Evolutionary conservation across 1,140 invertebrate species (phyloP).

Genomic region (Phortica variegata): DNA sequence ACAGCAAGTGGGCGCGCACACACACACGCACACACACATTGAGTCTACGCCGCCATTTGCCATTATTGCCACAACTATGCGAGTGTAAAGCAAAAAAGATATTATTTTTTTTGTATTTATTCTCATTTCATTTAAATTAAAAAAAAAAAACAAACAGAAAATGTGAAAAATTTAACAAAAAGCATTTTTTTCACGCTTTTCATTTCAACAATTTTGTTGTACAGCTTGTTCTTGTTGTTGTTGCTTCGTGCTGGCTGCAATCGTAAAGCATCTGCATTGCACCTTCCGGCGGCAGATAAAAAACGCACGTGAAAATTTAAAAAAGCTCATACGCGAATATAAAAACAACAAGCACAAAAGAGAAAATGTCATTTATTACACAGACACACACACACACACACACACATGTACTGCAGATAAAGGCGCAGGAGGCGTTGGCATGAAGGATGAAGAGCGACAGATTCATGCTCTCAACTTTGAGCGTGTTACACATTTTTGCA

Average conservation of each 20-base stretch:
- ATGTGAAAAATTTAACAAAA: conserved; percentile 23
- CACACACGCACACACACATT: not conserved
- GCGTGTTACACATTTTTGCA: conserved; percentile 16
- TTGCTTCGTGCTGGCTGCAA: no score
- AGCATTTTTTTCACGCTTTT: not conserved
- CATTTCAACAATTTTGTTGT: not conserved
- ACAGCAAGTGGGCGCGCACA: conserved; percentile 1
- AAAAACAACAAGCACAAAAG: no score
- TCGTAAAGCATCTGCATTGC: no score
- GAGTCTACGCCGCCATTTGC: conserved; percentile 17
- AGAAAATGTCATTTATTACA: conserved; percentile 15
- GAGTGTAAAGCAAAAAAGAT: conserved; percentile 51
- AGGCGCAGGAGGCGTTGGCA: no score
- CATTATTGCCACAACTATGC: conserved; percentile 50
- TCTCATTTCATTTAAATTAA: conserved; percentile 53
- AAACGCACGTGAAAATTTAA: conserved; percentile 15
- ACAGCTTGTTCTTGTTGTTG: no score
- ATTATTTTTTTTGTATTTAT: no score
- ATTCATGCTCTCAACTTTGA: no score
- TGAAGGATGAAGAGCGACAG: no score
- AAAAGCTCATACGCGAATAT: no score
- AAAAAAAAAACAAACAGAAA: conserved; percentile 17
- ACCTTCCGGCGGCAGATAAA: no score
- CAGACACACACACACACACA: no score
- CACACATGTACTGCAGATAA: no score